Base-by-base conservation (phyloP, 2,797 vertebrate genomes). In the Spheniscus humboldti region DNA sequence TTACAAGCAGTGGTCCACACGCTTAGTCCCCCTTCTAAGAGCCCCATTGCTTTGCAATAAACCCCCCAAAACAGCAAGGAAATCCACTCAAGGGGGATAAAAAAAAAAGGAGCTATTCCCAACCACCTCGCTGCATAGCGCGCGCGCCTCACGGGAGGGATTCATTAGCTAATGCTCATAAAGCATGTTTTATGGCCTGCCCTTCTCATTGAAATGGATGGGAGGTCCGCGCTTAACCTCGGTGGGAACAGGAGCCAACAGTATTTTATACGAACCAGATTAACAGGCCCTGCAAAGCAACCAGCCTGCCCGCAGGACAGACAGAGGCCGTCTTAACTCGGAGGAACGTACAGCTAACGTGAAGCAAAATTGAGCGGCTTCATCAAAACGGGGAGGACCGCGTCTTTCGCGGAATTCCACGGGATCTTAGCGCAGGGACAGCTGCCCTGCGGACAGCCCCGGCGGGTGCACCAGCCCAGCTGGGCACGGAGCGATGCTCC, bases 391-490 rank as follows among this genome's bases (percentile, higher is more conserved):
- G 7, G 48, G 24, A 57, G 39, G 5, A 5, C 11, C 0, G 1
- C 0, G 0, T 3, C 22, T 56, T 30, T 5, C 0, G 14, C 4
- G 13, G 72, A 11, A 25, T 25, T 17, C 9, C n/a, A 2, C 0
- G 2, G 52, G 33, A 6, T 27, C 3, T 9, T 4, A 11, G 25
- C 1, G 18, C 0, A 0, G 9, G 16, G 76, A 50, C 19, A 25
- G 53, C 53, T 6, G 39, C 45, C 60, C 55, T 11, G 41, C 57
- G 11, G 53, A 6, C 31, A 41, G 43, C 33, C 60, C 23, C 3
- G 3, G 27, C 2, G 10, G 43, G 37, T 17, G 16, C 45, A 7
- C 33, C 8, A 5, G 22, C 33, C 28, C 22, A 4, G 13, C 4
- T 2, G 7, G 72, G 59, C 25, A 30, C 3, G 0, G 50, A 53